Evolutionary conservation across 2,888 invertebrate genomes (phyloP).

Genomic region (Acronicta alni): DNA sequence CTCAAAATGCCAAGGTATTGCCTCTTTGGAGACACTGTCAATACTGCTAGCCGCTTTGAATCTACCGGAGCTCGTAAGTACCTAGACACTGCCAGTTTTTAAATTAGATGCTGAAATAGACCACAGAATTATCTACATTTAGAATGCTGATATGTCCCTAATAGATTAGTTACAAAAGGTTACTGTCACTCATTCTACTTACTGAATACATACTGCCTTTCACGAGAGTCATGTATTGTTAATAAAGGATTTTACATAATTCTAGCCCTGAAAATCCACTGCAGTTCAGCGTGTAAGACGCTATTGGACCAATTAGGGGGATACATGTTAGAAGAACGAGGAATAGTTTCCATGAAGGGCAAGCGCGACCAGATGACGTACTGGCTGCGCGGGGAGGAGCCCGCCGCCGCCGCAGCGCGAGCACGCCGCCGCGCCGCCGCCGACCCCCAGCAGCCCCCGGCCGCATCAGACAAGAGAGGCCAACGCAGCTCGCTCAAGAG

Average conservation of each 20-base stretch:
- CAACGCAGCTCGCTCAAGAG: slow-evolving; percentile 91
- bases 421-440: slow-evolving; percentile 84
- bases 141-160: too few relatives aligned
- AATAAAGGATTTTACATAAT: slow-evolving; percentile 18
- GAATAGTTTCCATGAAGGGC: slow-evolving; percentile 94
- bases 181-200: too few relatives aligned
- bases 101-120: too few relatives aligned
- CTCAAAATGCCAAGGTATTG: slow-evolving; percentile 98
- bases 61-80: slow-evolving; percentile 94
- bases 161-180: too few relatives aligned
- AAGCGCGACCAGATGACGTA: slow-evolving; percentile 94
- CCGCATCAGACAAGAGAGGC: slow-evolving; percentile 66
- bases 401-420: slow-evolving; percentile 86
- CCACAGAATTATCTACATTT: too few relatives aligned
- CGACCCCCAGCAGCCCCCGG: slow-evolving; percentile 81
- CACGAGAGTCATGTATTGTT: too few relatives aligned
- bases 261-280: slow-evolving; percentile 94
- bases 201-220: too few relatives aligned
- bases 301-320: slow-evolving; percentile 93
- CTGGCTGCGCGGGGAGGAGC: slow-evolving; percentile 94
- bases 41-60: slow-evolving; percentile 96
- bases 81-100: background rate
- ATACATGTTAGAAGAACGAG: slow-evolving; percentile 93
- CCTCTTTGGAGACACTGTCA: slow-evolving; percentile 97
- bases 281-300: slow-evolving; percentile 92